phyloP scores from a whole-genome alignment of 2,113 vertebrate species.

The Chloropsis hardwickii region DNA sequence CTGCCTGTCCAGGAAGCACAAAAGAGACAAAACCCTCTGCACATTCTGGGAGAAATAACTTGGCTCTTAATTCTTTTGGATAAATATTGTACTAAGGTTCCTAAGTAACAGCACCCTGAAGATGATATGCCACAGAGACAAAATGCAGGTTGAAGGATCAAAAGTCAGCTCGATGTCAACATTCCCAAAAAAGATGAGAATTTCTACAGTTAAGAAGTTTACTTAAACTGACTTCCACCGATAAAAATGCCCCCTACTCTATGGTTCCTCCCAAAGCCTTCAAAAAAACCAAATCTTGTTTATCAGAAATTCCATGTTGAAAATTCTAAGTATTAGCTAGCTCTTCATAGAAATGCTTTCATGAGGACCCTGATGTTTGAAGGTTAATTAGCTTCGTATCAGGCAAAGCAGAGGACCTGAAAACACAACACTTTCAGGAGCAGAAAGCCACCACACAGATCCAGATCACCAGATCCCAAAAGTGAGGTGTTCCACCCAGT shows the following conservation, averaged over 20 bases:
- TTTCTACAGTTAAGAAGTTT: background rate
- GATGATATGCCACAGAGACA: accelerated
- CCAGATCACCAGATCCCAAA: background rate
- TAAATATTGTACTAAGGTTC: background rate
- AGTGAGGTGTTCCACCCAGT: background rate
- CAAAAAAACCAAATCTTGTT: background rate
- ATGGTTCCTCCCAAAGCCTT: background rate
- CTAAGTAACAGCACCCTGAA: background rate
- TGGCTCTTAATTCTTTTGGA: background rate
- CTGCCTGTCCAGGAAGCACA: background rate
- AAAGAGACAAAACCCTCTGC: background rate
- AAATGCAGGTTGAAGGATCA: background rate
- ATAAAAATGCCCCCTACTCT: background rate
- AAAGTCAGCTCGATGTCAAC: background rate
- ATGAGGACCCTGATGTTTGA: background rate
- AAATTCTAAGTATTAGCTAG: background rate
- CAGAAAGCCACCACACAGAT: background rate
- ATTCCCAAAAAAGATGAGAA: background rate
- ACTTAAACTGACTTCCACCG: background rate
- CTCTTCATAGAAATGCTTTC: background rate
- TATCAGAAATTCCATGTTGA: background rate
- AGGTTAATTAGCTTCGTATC: background rate
- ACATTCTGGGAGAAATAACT: background rate
- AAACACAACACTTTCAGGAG: background rate
- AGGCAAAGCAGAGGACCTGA: background rate